These are phyloP conservation scores for Hartigia nigra DNA, from an alignment of 2,888 invertebrate species.

Conservation along the genomic window DNA sequence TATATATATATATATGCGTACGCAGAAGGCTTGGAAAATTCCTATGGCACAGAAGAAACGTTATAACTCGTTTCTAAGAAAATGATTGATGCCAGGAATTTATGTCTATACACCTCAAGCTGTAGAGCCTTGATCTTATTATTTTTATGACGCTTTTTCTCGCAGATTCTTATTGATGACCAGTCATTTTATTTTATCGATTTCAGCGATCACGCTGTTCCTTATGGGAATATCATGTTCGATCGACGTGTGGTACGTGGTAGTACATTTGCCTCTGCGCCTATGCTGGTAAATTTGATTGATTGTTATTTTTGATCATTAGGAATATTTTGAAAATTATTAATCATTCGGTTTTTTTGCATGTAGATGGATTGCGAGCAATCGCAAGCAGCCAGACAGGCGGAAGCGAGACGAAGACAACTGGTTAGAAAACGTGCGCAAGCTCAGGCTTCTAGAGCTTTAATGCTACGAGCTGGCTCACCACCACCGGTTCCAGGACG, in stretches of 20 bases:
- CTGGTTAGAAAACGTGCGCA: constrained; percentile 78
- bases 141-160: background rate
- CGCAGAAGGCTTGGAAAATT: background rate
- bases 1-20: background rate
- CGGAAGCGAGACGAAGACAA: constrained; percentile 78
- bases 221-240: constrained; percentile 88
- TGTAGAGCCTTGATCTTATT: background rate
- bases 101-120: background rate
- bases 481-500: constrained; percentile 86
- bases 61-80: background rate
- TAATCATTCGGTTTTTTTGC: background rate
- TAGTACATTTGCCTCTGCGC: constrained; percentile 75
- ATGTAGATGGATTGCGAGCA: constrained; percentile 67
- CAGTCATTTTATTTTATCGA: constrained; percentile 28
- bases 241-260: constrained; percentile 89
- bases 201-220: constrained; percentile 68
- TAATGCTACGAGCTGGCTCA: constrained; percentile 71
- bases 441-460: constrained; percentile 68
- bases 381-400: constrained; percentile 69
- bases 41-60: background rate
- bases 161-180: background rate
- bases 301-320: background rate
- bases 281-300: constrained; percentile 55
- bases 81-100: background rate
- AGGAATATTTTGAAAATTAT: background rate